These are phyloP conservation scores for Lacerta bilineata DNA, from an alignment of 2,797 vertebrate genomes.

Conservation along the genomic window DNA sequence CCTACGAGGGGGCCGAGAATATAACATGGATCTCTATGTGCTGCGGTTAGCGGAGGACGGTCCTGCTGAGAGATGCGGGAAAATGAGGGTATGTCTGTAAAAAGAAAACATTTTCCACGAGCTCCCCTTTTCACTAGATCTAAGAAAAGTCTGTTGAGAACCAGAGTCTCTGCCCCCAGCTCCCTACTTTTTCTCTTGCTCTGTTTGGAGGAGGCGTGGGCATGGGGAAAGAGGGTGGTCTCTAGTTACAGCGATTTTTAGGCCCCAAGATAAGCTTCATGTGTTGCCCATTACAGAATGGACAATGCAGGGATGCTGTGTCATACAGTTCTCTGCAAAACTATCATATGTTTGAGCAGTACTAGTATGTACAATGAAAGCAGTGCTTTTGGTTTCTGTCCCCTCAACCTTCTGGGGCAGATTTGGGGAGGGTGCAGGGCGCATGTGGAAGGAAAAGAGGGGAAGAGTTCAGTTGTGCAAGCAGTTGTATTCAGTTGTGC, in stretches of 20 bases:
- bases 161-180: no score
- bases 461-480: no score
- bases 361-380: not conserved
- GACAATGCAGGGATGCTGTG: no score
- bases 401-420: no score
- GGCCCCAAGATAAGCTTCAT: not conserved
- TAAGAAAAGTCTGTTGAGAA: not conserved
- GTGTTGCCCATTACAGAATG: not conserved
- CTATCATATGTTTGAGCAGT: not conserved
- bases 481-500: no score
- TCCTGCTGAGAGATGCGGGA: conserved; percentile 94
- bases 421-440: no score
- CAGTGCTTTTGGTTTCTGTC: not conserved
- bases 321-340: not conserved
- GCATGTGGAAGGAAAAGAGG: no score
- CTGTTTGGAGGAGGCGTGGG: no score
- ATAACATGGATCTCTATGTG: conserved; percentile 99
- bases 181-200: not conserved
- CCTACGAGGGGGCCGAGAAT: conserved; percentile 95
- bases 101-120: not conserved
- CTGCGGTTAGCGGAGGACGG: conserved; percentile 96
- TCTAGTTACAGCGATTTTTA: not conserved
- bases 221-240: not conserved
- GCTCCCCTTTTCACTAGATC: not conserved
- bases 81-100: conserved; percentile 90